Evolutionary conservation across 2,113 vertebrate species (phyloP).

Genomic region (Euleptes europaea): DNA sequence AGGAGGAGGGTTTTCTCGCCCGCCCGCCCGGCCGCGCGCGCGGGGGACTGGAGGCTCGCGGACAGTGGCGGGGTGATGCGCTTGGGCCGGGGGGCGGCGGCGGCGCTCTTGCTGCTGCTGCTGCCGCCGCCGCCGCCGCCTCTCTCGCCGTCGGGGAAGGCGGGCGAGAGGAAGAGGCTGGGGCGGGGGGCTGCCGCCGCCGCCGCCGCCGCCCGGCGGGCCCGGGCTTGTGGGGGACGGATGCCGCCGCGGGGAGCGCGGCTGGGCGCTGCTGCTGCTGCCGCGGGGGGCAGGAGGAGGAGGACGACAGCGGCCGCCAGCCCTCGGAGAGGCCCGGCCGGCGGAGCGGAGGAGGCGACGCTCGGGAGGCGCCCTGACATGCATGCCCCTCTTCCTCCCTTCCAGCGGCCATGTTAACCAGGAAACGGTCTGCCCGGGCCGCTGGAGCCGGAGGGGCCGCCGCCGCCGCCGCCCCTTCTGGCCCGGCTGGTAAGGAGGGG

Average conservation of each 20-base stretch:
- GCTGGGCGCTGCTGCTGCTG: constrained; percentile 42
- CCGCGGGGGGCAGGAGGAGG: constrained; percentile 77
- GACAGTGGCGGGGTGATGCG: constrained; percentile 71
- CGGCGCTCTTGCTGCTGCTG: constrained; percentile 61
- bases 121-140: constrained; percentile 42
- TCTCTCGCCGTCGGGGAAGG: not conserved
- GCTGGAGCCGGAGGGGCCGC: constrained; percentile 50
- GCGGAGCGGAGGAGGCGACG: constrained; percentile 14
- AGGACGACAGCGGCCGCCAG: constrained; percentile 74
- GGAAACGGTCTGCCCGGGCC: constrained; percentile 82
- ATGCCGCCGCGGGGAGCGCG: constrained; percentile 63
- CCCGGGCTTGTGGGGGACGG: constrained; percentile 63
- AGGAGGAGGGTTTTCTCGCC: not conserved
- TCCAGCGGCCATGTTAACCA: constrained; percentile 97
- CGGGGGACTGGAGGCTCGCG: constrained; percentile 57
- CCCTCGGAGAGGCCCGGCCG: constrained; percentile 74
- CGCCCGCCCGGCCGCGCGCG: constrained; percentile 37
- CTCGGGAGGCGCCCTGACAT: constrained; percentile 58
- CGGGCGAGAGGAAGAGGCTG: not conserved
- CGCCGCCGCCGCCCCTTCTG: constrained; percentile 68
- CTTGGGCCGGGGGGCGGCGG: constrained; percentile 58
- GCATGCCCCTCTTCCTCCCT: constrained; percentile 68
- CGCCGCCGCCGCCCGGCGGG: constrained; percentile 63
- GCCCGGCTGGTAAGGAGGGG: constrained; percentile 85
- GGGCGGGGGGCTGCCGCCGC: constrained; percentile 54